Evolutionary conservation across 2,797 vertebrate genomes (phyloP).

Genomic region (Danio aesculapii): DNA sequence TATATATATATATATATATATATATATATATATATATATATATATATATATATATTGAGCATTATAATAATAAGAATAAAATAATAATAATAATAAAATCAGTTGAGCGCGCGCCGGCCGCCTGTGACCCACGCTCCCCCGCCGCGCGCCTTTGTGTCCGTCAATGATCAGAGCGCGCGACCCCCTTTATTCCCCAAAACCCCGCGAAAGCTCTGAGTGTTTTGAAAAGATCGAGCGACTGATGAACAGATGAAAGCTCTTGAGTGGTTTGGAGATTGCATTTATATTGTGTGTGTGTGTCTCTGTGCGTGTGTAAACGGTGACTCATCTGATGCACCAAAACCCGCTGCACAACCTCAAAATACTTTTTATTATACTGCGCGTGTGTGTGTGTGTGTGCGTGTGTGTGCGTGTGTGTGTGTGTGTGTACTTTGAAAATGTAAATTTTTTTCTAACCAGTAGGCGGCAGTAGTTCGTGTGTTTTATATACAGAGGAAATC

Average conservation of each 20-base stretch:
- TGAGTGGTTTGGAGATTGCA: not conserved
- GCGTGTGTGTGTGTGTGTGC: not conserved
- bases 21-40: too few species aligned
- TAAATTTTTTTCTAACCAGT: constrained; percentile 48
- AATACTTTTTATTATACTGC: not conserved
- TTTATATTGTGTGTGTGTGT: too few species aligned
- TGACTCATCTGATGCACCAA: constrained; percentile 9
- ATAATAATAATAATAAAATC: too few species aligned
- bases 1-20: too few species aligned
- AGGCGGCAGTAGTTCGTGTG: constrained; percentile 58
- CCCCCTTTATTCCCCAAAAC: not conserved
- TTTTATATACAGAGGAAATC: not conserved
- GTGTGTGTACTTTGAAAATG: not conserved
- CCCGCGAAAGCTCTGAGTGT: not conserved
- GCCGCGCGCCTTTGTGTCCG: constrained; percentile 23
- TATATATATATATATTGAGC: too few species aligned
- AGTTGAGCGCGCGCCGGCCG: constrained; percentile 2
- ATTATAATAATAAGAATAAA: too few species aligned
- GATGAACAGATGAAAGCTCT: not conserved
- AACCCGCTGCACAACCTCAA: not conserved
- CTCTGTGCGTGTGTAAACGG: not conserved
- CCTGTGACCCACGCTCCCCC: not conserved
- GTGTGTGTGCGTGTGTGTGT: not conserved
- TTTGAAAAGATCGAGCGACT: not conserved
- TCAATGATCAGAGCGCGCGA: constrained; percentile 22